phyloP scores from a whole-genome alignment of 2,113 vertebrate species.

The Cariama cristata region DNA sequence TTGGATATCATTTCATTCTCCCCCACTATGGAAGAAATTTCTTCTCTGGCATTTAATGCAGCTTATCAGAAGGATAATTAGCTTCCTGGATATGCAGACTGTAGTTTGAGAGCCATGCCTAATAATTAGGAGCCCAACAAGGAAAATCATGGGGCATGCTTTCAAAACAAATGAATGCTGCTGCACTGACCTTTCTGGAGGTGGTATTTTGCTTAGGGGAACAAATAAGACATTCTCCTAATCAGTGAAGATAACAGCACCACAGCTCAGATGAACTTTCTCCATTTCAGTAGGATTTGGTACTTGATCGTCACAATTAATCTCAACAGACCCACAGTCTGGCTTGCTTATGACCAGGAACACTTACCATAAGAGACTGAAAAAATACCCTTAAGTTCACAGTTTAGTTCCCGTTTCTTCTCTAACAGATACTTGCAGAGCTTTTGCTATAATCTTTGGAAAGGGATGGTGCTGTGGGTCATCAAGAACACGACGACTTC shows the following conservation, averaged over 20 bases:
- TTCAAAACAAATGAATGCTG: background rate
- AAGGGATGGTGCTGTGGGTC: background rate
- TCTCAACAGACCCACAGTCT: background rate
- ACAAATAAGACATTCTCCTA: background rate
- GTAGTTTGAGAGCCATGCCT: background rate
- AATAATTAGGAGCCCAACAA: background rate
- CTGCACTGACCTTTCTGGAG: background rate
- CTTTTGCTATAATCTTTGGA: background rate
- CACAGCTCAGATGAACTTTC: background rate
- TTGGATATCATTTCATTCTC: background rate
- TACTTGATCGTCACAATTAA: background rate
- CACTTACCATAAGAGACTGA: background rate
- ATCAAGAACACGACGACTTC: background rate
- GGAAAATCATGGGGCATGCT: background rate
- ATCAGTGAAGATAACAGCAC: background rate
- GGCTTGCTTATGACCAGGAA: background rate
- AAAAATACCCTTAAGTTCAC: background rate
- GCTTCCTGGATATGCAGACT: background rate
- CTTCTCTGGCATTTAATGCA: background rate
- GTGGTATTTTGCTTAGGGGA: background rate
- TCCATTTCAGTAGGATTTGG: background rate
- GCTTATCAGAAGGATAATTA: background rate
- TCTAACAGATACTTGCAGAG: background rate
- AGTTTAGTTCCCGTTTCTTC: background rate
- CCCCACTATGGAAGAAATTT: background rate